Base-by-base conservation (phyloP, 1,140 invertebrate genomes). In the Laodelphax striatellus region DNA sequence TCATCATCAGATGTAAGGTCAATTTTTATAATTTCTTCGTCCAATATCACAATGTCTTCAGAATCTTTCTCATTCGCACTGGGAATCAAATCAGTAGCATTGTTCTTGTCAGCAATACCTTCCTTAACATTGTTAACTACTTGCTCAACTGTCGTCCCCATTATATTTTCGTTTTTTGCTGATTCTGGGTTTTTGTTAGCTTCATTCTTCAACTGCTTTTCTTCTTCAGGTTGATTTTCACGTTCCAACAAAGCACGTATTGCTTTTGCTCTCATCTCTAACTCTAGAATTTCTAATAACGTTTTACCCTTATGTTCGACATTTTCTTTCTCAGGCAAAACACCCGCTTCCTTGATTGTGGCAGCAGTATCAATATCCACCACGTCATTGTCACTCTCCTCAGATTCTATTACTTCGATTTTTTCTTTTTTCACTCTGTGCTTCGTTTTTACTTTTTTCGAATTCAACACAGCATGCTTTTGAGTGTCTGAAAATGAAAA, bases 221-320 rank as follows among this genome's bases (percentile, higher is more conserved):
- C 53, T 46, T 58, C 55, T 62, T 55, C 31, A 53, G n/a, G 58
- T 16, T 17, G 55, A 52, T 55, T 19, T 16, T 44, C 53, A 28
- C 43, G 52, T 58, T 61, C 57, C 19, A 63, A 52, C 10, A 80
- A 69, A 57, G 77, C 76, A 67, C 76, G 70, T 58, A 79, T 78
- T 11, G 78, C 77, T 41, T 76, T 69, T 13, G 77, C 77, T 63
- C 77, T 70, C 77, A 79, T 79, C 69, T 79, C 77, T 31, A 79
- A 62, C 58, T 79, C 77, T 41, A 79, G 67, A 41, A 78, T 69
- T 66, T 78, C 77, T 13, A 78, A 63, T 16, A 76, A 70, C 68
- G 73, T 78, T 63, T 76, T 76, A 13, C 74, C 80, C 63, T 77
- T 73, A 34, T 17, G 34, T 16, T 53, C 31, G 21, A 16, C 21